A percentile compares a stretch with the other conserved stretches of the same genome.
Conservation (phyloP, 1,140 invertebrate species). For the Drosophila tropicalis region DNA sequence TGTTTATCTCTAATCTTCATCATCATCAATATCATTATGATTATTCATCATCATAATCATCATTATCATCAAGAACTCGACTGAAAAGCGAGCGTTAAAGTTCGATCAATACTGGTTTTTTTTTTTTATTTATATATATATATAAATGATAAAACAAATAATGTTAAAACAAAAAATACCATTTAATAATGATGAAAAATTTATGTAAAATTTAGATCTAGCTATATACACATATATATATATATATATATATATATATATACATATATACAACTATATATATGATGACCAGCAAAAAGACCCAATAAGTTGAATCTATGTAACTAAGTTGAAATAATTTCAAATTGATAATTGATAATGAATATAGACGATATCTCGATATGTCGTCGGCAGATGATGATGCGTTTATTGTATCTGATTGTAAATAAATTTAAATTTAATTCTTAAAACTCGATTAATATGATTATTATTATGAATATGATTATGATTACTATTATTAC, state of each 20-base stretch:
- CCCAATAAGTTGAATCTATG: slow-evolving; percentile 55
- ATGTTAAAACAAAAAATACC: not conserved
- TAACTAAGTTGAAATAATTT: slow-evolving; percentile 47
- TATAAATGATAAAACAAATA: slow-evolving; percentile 48
- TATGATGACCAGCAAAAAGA: slow-evolving; percentile 72
- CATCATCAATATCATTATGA: slow-evolving; percentile 13
- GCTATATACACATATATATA: slow-evolving; percentile 33
- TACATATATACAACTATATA: slow-evolving; percentile 7
- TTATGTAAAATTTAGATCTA: slow-evolving; percentile 53
- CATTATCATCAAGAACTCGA: slow-evolving; percentile 65
- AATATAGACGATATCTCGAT: slow-evolving; percentile 28
- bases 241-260: slow-evolving; percentile 48
- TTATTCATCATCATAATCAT: slow-evolving; percentile 43
- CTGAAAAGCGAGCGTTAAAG: slow-evolving; percentile 78
- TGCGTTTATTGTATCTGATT: slow-evolving; percentile 78
- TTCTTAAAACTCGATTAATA: slow-evolving; percentile 63
- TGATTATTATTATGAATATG: slow-evolving; percentile 18
- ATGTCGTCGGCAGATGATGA: slow-evolving; percentile 23
- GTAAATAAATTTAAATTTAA: slow-evolving; percentile 80
- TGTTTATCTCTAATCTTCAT: slow-evolving; percentile 54
- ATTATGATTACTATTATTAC: slow-evolving; percentile 17
- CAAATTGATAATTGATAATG: slow-evolving; percentile 44
- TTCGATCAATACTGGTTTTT: slow-evolving; percentile 76
- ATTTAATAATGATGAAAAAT: slow-evolving; percentile 22
- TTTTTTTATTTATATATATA: slow-evolving; percentile 66